A percentile compares a stretch with the other conserved stretches of the same genome.
Conservation (phyloP, 2,888 invertebrate genomes). For the Temnothorax unifasciatus region DNA sequence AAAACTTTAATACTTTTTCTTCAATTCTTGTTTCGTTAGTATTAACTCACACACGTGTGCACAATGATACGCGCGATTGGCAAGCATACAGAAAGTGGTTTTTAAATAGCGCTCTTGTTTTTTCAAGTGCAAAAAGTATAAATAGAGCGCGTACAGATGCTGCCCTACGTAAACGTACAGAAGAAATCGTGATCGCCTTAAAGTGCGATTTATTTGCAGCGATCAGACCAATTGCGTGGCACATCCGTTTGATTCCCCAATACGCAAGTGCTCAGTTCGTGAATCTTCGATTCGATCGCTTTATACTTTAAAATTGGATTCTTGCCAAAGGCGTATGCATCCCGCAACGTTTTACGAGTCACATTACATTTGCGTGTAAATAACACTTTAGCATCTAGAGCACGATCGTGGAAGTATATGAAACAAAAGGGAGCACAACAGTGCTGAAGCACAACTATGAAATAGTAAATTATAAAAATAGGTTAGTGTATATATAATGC, state of each 20-base stretch:
- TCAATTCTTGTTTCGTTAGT: slow-evolving; percentile 1
- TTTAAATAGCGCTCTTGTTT: slow-evolving; percentile 74
- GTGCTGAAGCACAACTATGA: not conserved
- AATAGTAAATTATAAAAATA: not conserved
- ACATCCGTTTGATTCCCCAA: slow-evolving; percentile 59
- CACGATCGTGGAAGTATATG: not conserved
- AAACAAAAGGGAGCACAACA: not conserved
- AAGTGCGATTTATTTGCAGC: slow-evolving; percentile 42
- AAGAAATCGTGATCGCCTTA: not conserved
- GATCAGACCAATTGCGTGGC: slow-evolving; percentile 49
- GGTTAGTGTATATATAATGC: not conserved
- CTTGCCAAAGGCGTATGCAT: slow-evolving; percentile 64
- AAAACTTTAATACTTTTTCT: slow-evolving; percentile 1
- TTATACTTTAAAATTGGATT: slow-evolving; percentile 64
- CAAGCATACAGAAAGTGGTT: slow-evolving; percentile 65
- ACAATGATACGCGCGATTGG: slow-evolving; percentile 65
- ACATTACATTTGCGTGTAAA: slow-evolving; percentile 37
- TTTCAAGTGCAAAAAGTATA: slow-evolving; percentile 69
- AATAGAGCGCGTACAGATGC: slow-evolving; percentile 60
- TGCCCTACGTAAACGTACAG: not conserved
- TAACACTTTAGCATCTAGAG: slow-evolving; percentile 28
- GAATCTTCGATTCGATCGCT: slow-evolving; percentile 66
- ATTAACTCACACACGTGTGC: slow-evolving; percentile 19
- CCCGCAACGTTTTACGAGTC: slow-evolving; percentile 65
- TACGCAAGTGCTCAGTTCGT: slow-evolving; percentile 55